Evolutionary conservation across 2,888 invertebrate genomes (phyloP).

Genomic region (Branchellion lobata): DNA sequence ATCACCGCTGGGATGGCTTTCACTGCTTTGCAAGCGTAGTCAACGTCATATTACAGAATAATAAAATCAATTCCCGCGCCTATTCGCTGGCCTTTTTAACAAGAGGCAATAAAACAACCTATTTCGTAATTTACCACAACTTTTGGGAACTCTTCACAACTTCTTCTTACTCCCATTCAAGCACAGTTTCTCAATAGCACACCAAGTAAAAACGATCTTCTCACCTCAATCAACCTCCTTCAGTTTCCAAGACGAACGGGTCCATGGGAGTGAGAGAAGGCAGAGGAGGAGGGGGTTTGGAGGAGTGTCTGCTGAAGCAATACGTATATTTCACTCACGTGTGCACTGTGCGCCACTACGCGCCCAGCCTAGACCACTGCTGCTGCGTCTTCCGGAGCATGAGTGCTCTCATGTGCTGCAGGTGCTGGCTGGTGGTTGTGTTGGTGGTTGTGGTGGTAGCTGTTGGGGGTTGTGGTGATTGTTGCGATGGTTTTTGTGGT

Average conservation of each 20-base stretch:
- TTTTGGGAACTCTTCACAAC: no score
- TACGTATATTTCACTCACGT: constrained; percentile 50
- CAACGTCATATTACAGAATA: no score
- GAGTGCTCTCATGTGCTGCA: constrained; percentile 31
- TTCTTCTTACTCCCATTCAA: no score
- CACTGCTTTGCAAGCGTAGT: no score
- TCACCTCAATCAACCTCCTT: no score
- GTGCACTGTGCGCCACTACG: constrained; percentile 47
- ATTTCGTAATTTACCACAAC: no score
- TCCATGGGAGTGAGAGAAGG: not conserved
- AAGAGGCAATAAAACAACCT: no score
- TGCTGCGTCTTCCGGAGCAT: constrained; percentile 45
- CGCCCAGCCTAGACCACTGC: constrained; percentile 48
- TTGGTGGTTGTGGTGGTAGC: not conserved
- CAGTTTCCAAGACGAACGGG: not conserved
- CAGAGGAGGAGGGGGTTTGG: not conserved
- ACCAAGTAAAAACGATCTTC: no score
- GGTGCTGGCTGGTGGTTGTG: not conserved
- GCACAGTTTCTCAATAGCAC: no score
- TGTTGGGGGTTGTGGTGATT: not conserved
- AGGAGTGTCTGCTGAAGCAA: constrained; percentile 41
- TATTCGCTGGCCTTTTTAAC: no score
- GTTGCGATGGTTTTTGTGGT: not conserved
- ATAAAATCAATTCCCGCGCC: no score
- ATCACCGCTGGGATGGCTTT: no score